A percentile compares a stretch with the other conserved stretches of the same genome.
These are phyloP conservation scores for Polyergus mexicanus DNA, from an alignment of 1,140 invertebrate species.

Conservation along the genomic window DNA sequence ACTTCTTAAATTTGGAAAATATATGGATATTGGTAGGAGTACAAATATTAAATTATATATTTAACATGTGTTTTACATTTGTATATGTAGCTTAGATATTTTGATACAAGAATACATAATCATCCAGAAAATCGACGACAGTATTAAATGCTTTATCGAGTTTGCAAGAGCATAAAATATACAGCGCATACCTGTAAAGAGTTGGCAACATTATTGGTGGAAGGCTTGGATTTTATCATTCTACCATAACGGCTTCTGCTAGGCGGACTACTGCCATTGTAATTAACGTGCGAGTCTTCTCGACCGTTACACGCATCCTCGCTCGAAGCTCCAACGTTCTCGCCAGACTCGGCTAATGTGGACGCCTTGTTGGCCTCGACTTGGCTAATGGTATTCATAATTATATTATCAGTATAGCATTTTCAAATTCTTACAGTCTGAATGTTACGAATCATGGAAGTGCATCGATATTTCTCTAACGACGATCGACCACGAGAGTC, in stretches of 20 bases:
- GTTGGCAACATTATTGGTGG: constrained; percentile 24
- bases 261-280: background rate
- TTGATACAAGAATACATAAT: background rate
- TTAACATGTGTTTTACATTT: background rate
- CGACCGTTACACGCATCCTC: constrained; percentile 7
- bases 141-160: background rate
- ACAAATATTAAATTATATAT: background rate
- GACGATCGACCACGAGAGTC: too few relatives aligned
- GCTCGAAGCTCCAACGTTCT: background rate
- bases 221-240: constrained; percentile 65
- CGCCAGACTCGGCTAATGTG: background rate
- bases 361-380: constrained; percentile 51
- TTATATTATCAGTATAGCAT: constrained; percentile 55
- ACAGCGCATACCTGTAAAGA: constrained; percentile 61
- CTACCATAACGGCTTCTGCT: constrained; percentile 72
- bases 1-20: background rate
- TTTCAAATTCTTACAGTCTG: background rate
- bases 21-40: background rate
- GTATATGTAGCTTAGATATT: background rate
- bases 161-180: background rate
- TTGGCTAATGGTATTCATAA: constrained; percentile 62
- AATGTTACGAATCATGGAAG: constrained; percentile 6
- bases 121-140: background rate
- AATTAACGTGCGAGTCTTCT: constrained; percentile 14
- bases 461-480: constrained; percentile 2